Conservation (phyloP, 1,140 invertebrate genomes). For the Lepeophtheirus salmonis region DNA sequence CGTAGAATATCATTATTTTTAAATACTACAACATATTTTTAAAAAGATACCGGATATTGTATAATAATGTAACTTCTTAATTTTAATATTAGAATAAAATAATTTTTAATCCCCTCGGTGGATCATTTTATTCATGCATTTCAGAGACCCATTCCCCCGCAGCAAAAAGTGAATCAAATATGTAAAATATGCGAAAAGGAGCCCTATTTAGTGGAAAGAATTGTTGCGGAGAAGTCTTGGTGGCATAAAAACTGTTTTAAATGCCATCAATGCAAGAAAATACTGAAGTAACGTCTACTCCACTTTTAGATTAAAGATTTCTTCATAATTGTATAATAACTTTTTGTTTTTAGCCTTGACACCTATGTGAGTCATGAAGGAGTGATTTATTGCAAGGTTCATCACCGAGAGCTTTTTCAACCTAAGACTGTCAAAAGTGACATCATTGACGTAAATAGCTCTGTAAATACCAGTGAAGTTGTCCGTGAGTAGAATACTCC, state of each 20-base stretch:
- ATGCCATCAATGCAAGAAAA: conserved; percentile 68
- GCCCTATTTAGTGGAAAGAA: conserved; percentile 82
- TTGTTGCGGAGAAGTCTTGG: conserved; percentile 60
- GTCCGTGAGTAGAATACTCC: not conserved
- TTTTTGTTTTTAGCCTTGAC: conserved; percentile 45
- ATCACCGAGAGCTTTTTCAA: conserved; percentile 74
- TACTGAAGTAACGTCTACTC: conserved; percentile 52
- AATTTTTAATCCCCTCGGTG: too few relatives aligned
- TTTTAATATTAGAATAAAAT: too few relatives aligned
- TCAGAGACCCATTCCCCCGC: conserved; percentile 2
- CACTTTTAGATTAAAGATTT: not conserved
- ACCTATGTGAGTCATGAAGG: conserved; percentile 75
- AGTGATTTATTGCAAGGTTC: conserved; percentile 69
- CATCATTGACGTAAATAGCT: conserved; percentile 4
- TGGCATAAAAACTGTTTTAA: conserved; percentile 85
- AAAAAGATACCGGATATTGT: too few relatives aligned
- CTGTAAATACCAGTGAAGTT: not conserved
- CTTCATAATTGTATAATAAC: conserved; percentile 21
- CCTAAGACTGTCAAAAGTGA: conserved; percentile 50
- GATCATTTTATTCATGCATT: too few relatives aligned
- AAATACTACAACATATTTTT: too few relatives aligned
- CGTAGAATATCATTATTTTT: too few relatives aligned
- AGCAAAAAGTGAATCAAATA: conserved; percentile 2
- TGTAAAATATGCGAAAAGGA: conserved; percentile 44
- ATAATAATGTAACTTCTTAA: too few relatives aligned